phyloP scores from a whole-genome alignment of 2,113 vertebrate species.

The Pterocles burchelli region DNA sequence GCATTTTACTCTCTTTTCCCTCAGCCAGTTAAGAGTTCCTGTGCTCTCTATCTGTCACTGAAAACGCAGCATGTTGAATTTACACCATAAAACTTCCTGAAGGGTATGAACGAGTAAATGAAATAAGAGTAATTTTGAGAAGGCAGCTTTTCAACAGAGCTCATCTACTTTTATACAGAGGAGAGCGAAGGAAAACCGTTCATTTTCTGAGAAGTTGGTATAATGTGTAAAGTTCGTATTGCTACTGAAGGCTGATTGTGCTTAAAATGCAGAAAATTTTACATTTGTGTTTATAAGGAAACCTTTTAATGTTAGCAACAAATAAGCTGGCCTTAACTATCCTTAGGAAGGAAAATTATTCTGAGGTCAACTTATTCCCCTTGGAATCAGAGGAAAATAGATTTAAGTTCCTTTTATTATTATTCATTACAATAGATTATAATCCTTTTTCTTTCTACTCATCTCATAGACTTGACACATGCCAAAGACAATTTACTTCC shows the following conservation, averaged over 20 bases:
- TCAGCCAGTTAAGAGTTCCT: background rate
- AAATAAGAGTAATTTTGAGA: background rate
- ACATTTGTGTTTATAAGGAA: background rate
- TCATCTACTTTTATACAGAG: background rate
- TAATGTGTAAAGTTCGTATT: background rate
- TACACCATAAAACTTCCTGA: background rate
- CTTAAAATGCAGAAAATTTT: background rate
- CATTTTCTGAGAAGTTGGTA: background rate
- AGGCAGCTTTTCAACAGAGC: background rate
- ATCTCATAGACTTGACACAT: slow-evolving; percentile 6
- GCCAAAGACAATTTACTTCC: slow-evolving; percentile 6
- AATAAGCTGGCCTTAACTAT: background rate
- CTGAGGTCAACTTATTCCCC: background rate
- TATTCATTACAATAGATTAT: slow-evolving; percentile 9
- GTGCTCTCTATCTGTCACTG: background rate
- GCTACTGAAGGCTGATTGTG: background rate
- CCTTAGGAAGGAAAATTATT: background rate
- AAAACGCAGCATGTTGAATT: background rate
- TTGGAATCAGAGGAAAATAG: background rate
- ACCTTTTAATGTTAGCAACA: background rate
- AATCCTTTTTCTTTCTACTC: background rate
- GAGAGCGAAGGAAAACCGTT: slow-evolving; percentile 12
- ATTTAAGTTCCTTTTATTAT: background rate
- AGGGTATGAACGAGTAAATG: background rate
- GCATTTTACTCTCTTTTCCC: background rate